Conservation (phyloP, 1,140 invertebrate species). For the Acromyrmex charruanus region DNA sequence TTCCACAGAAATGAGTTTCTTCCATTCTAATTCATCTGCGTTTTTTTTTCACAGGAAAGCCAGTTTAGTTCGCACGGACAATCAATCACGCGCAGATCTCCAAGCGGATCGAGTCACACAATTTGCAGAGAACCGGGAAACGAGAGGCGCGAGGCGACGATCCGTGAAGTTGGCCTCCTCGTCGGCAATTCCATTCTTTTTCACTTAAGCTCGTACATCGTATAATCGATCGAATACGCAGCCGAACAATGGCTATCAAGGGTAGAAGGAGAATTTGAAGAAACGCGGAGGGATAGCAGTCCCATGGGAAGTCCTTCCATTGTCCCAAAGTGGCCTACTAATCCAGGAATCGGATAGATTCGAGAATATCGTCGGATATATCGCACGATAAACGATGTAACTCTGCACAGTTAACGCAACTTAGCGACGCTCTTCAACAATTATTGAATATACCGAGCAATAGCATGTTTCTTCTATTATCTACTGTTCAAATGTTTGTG, state of each 20-base stretch:
- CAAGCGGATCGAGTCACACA: neutral
- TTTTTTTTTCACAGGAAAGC: neutral
- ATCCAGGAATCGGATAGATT: constrained; percentile 69
- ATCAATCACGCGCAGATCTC: constrained; percentile 49
- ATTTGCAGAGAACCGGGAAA: constrained; percentile 51
- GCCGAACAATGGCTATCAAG: constrained; percentile 10
- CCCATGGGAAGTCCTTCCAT: constrained; percentile 52
- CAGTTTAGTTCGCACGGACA: neutral
- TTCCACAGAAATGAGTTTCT: neutral
- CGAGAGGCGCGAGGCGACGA: constrained; percentile 70
- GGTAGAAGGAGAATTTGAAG: constrained; percentile 63
- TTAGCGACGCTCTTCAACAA: neutral
- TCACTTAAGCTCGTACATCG: constrained; percentile 75
- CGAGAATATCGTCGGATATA: constrained; percentile 34
- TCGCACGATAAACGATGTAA: constrained; percentile 19
- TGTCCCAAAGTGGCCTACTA: constrained; percentile 56
- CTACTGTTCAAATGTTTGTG: neutral
- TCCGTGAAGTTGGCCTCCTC: constrained; percentile 82
- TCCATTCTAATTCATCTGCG: constrained; percentile 5
- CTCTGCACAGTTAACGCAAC: neutral
- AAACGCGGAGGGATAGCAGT: constrained; percentile 34
- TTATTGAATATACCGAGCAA: neutral
- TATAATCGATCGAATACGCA: constrained; percentile 57
- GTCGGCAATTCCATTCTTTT: constrained; percentile 78
- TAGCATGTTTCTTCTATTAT: neutral